These are phyloP conservation scores for Gavialis gangeticus DNA, from an alignment of 2,113 vertebrate genomes.

Conservation along the genomic window DNA sequence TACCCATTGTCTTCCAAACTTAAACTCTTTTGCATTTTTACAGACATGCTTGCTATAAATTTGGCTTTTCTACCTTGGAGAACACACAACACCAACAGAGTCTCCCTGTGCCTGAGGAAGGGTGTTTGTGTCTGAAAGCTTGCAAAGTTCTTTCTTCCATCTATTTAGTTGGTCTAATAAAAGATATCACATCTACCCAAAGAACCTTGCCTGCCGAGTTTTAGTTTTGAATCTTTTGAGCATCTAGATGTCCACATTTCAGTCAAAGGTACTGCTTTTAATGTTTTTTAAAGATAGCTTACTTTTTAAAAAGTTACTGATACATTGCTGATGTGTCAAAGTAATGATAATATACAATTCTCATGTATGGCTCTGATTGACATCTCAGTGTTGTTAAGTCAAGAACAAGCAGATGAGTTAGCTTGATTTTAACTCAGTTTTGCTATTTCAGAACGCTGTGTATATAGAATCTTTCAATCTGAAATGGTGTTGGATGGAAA, in stretches of 20 bases:
- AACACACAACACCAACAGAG: too few species aligned
- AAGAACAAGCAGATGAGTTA: neutral
- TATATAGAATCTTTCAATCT: conserved; percentile 23
- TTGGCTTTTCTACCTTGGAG: too few species aligned
- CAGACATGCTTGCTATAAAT: too few species aligned
- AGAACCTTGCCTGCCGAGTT: neutral
- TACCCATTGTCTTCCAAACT: too few species aligned
- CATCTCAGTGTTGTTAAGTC: neutral
- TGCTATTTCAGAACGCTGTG: conserved; percentile 28
- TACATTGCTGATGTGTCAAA: conserved; percentile 7
- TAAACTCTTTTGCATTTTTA: too few species aligned
- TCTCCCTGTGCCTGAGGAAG: too few species aligned
- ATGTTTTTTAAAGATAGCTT: neutral
- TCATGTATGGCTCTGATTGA: neutral
- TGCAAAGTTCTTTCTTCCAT: too few species aligned
- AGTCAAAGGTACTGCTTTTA: neutral
- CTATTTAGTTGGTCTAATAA: too few species aligned
- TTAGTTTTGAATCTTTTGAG: neutral
- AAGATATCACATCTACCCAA: too few species aligned
- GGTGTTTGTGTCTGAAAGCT: too few species aligned
- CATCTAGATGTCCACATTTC: neutral
- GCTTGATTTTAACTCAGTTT: neutral
- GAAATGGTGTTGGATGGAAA: conserved; percentile 49
- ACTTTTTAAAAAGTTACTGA: conserved; percentile 22
- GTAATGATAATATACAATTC: neutral